Evolutionary conservation across 2,113 vertebrate species (phyloP).

Genomic region (Apus apus): DNA sequence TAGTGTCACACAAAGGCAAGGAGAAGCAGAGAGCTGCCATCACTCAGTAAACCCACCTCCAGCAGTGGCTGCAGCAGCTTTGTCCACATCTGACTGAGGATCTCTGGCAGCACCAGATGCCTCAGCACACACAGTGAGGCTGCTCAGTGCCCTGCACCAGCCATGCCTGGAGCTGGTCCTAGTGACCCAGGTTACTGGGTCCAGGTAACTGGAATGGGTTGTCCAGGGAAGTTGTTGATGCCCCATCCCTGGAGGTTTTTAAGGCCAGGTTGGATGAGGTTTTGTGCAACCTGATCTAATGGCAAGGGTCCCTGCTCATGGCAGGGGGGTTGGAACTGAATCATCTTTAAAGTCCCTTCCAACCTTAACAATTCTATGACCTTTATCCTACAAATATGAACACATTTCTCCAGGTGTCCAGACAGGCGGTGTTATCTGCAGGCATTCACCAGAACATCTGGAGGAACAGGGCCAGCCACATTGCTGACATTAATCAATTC

Average conservation of each 20-base stretch:
- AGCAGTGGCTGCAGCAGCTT: background rate
- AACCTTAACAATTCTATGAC: background rate
- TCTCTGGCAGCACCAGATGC: background rate
- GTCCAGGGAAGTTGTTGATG: too few species aligned
- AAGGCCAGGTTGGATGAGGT: too few species aligned
- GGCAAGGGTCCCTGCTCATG: too few species aligned
- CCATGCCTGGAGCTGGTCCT: background rate
- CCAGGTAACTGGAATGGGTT: background rate
- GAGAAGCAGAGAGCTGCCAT: background rate
- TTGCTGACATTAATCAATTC: background rate
- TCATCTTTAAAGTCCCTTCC: too few species aligned
- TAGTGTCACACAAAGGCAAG: background rate
- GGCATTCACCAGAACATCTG: constrained; percentile 9
- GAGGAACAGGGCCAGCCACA: constrained; percentile 16
- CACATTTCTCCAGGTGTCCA: background rate
- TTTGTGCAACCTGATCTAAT: too few species aligned
- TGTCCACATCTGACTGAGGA: background rate
- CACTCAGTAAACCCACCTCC: background rate
- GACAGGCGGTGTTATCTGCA: background rate
- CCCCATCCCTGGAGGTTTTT: too few species aligned
- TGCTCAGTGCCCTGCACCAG: background rate
- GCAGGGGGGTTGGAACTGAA: too few species aligned
- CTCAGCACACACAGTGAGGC: background rate
- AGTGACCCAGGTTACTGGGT: background rate
- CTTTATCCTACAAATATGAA: background rate